These are phyloP conservation scores for Erannis defoliaria DNA, from an alignment of 2,888 invertebrate genomes.

Conservation along the genomic window DNA sequence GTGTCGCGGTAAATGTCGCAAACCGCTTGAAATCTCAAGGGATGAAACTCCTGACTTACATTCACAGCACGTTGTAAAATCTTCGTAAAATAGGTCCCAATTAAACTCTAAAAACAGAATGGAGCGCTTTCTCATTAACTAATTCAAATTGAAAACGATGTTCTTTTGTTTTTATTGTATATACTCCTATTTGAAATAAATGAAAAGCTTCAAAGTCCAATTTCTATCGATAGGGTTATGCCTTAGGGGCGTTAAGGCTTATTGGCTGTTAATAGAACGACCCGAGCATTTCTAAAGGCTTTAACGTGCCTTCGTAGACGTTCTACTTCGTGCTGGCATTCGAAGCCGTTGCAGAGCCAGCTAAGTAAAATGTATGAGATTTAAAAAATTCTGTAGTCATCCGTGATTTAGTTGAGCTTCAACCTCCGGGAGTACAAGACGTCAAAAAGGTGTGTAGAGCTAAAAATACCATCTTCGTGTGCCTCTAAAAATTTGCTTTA, in stretches of 20 bases:
- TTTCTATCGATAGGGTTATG: slow-evolving; percentile 43
- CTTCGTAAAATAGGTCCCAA: not conserved
- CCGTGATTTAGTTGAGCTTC: slow-evolving; percentile 52
- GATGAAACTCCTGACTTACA: not conserved
- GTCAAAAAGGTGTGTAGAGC: slow-evolving; percentile 46
- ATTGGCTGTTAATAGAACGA: slow-evolving; percentile 68
- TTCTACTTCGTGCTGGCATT: slow-evolving; percentile 60
- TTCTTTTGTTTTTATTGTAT: slow-evolving; percentile 21
- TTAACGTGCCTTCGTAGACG: slow-evolving; percentile 60
- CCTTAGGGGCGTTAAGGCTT: slow-evolving; percentile 40
- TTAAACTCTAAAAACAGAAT: not conserved
- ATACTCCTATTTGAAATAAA: slow-evolving; percentile 27
- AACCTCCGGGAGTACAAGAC: slow-evolving; percentile 48
- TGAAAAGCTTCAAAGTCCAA: slow-evolving; percentile 37
- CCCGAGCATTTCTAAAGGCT: slow-evolving; percentile 55
- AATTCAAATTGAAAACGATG: slow-evolving; percentile 3
- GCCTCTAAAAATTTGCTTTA: slow-evolving; percentile 26
- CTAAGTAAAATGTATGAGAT: slow-evolving; percentile 51
- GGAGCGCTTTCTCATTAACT: not conserved
- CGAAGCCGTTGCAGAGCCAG: slow-evolving; percentile 50
- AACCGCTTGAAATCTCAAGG: not conserved
- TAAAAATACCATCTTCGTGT: slow-evolving; percentile 4
- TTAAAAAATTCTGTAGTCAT: slow-evolving; percentile 43
- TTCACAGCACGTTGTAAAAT: not conserved
- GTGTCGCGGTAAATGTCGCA: no score